Percentiles rank a stretch among this genome's conserved stretches.
These are phyloP conservation scores for Trissolcus brochymenae DNA, from an alignment of 2,888 invertebrate genomes.

Conservation along the genomic window DNA sequence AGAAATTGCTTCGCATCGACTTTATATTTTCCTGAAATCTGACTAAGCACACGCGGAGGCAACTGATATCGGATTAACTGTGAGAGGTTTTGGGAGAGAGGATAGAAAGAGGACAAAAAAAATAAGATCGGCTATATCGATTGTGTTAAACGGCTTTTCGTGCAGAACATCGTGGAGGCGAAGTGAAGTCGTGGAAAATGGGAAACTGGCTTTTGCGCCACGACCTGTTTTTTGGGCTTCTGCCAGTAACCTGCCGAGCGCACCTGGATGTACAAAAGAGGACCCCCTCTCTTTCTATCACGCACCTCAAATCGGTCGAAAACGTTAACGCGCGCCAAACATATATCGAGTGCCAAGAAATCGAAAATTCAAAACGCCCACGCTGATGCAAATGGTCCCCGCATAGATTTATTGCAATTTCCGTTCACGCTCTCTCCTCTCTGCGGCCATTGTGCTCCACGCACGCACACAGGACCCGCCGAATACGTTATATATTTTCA, in stretches of 20 bases:
- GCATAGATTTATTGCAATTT: conserved; percentile 48
- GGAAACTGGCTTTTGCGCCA: conserved; percentile 62
- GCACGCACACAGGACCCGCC: conserved; percentile 29
- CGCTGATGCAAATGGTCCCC: conserved; percentile 33
- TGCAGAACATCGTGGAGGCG: conserved; percentile 21
- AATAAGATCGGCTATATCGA: conserved; percentile 46
- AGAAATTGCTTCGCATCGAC: conserved; percentile 20
- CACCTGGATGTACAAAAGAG: conserved; percentile 66
- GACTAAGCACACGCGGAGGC: conserved; percentile 30
- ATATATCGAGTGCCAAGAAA: conserved; percentile 48
- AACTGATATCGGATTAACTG: conserved; percentile 39
- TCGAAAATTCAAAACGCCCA: conserved; percentile 53
- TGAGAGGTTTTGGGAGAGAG: too few relatives aligned
- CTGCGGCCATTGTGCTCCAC: conserved; percentile 24
- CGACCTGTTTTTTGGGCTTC: conserved; percentile 66
- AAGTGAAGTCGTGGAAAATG: conserved; percentile 52
- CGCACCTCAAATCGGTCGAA: conserved; percentile 41
- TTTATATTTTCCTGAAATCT: conserved; percentile 33
- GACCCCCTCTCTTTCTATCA: conserved; percentile 63
- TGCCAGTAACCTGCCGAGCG: conserved; percentile 66
- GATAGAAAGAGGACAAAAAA: too few relatives aligned
- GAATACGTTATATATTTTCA: conserved; percentile 36
- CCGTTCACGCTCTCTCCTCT: conserved; percentile 22
- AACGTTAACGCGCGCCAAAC: conserved; percentile 44
- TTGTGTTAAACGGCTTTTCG: conserved; percentile 48